Evolutionary conservation across 2,888 invertebrate genomes (phyloP).

Genomic region (Megalurothrips usitatus): DNA sequence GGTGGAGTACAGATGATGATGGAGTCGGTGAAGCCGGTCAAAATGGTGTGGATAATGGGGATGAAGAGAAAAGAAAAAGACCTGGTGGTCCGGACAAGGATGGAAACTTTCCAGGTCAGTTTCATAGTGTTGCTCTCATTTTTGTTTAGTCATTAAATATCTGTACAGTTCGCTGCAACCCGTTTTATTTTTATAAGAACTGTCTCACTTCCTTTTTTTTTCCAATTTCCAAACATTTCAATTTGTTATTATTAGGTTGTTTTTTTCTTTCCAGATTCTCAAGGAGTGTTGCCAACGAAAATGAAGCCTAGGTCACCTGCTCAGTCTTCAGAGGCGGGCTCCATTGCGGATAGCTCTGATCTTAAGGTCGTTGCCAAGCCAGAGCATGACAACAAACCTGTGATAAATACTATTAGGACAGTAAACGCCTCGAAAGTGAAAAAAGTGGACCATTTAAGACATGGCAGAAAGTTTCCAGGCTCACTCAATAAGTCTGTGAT

Average conservation of each 20-base stretch:
- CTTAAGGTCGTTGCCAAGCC: neutral
- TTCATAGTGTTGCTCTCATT: slow-evolving; percentile 31
- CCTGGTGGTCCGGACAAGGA: slow-evolving; percentile 46
- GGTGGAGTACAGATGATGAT: slow-evolving; percentile 32
- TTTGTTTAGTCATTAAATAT: neutral
- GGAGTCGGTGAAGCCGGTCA: slow-evolving; percentile 25
- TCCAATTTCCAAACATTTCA: slow-evolving; percentile 3
- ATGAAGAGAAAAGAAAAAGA: slow-evolving; percentile 35
- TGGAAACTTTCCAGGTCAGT: slow-evolving; percentile 51
- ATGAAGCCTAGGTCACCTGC: slow-evolving; percentile 34
- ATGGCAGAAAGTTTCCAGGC: neutral
- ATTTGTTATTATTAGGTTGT: slow-evolving; percentile 25
- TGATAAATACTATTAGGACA: slow-evolving; percentile 33
- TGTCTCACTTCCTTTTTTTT: neutral
- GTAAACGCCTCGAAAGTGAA: slow-evolving; percentile 37
- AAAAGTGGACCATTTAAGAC: slow-evolving; percentile 39
- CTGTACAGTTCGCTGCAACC: neutral
- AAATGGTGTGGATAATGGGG: slow-evolving; percentile 21
- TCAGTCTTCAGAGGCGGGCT: neutral
- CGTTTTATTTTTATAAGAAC: neutral
- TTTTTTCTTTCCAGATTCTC: slow-evolving; percentile 45
- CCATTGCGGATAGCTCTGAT: slow-evolving; percentile 28
- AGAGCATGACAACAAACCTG: slow-evolving; percentile 18
- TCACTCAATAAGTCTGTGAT: slow-evolving; percentile 6
- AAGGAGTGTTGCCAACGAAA: slow-evolving; percentile 41